Evolutionary conservation across 2,113 vertebrate species (phyloP), one percentile per base, ranked within the genome.

Genomic region (Festucalex cinctus): DNA sequence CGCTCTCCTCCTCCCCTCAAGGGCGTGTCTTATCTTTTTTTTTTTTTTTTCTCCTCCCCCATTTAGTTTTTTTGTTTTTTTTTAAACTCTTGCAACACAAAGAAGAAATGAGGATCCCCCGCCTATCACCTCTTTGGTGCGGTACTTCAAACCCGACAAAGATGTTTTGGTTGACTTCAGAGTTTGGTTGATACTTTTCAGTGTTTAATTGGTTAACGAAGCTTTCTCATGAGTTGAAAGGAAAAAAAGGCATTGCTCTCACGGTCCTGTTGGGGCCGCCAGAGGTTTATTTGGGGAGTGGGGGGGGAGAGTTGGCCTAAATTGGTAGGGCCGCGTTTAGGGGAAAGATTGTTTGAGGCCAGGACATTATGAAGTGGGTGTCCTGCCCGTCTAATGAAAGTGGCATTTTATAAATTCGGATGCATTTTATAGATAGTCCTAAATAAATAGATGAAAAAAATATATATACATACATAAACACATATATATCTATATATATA

Each of bases 371-470:
- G 87, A 61, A 17, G 83, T 77, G 90, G 90, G 90, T 22, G 64
- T 90, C 92, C 92, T 93, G 87, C 91, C 90, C 92, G 90, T 90
- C 88, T 83, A 88, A 94, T 90, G 92, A 93, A 93, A 91, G 93
- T 96, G 95, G 94, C 92, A 90, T 95, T 95, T 96, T 94, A 93
- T 92, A 93, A 92, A 94, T 93, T 93, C 91, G 90, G 94, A 96
- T 94, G 94, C 92, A 92, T 94, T 96, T 95, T 96, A 92, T 91
- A 91, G 86, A 90, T 94, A 92, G 91, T 93, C 92, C 82, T 88
- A 88, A 90, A 90, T 84, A 87, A 73, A 85, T 82, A 83, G 77
- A 88, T 85, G 74, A 69, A 86, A 78, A 79, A 43, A 26, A 26
- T 26, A 26, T 1, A 62, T 8, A 61, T 22, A 39, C 5, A 66